Base-by-base conservation (phyloP, 2,888 invertebrate species). In the Phortica magna region DNA sequence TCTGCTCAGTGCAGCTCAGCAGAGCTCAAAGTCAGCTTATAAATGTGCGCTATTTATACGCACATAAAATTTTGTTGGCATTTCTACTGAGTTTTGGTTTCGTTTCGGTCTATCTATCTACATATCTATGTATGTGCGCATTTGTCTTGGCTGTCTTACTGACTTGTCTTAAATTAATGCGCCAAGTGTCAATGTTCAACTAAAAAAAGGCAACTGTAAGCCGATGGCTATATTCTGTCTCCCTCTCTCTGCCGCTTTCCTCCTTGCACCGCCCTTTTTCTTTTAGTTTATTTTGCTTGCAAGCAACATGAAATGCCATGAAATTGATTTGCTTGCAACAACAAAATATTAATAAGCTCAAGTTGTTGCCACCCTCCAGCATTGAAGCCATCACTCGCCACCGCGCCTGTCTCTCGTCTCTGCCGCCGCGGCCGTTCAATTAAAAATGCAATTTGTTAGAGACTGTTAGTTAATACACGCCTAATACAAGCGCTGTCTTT, bases 371-470 rank as follows among this genome's bases (percentile, higher is more conserved):
- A 48, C 68, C 70, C 42, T 39, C 76, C 74, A 77, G 81, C 61
- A 39, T 53, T 61, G 4, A 5, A 3, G 17, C n/a, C n/a, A n/a
- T n/a, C n/a, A n/a, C n/a, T n/a, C n/a, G n/a, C n/a, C n/a, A n/a
- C n/a, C n/a, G n/a, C n/a, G n/a, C n/a, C n/a, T n/a, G n/a, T n/a
- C n/a, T n/a, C n/a, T n/a, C n/a, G n/a, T n/a, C 39, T 42, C 53
- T 71, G 53, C 70, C 70, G 14, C 22, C 70, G 53, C 70, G 55
- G 14, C 22, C 70, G 77, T 78, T 81, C 82, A 86, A 88, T 89
- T 88, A 88, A 87, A 87, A 89, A 87, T 83, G 86, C 84, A 88
- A 86, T 88, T 89, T 86, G 87, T 84, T 83, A 83, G 78, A 81
- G 80, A 79, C 82, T 82, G 79, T 83, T 78, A 80, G 74, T 73